These are phyloP conservation scores for Synergus laeviventris DNA, from an alignment of 2,888 invertebrate species.

Conservation along the genomic window DNA sequence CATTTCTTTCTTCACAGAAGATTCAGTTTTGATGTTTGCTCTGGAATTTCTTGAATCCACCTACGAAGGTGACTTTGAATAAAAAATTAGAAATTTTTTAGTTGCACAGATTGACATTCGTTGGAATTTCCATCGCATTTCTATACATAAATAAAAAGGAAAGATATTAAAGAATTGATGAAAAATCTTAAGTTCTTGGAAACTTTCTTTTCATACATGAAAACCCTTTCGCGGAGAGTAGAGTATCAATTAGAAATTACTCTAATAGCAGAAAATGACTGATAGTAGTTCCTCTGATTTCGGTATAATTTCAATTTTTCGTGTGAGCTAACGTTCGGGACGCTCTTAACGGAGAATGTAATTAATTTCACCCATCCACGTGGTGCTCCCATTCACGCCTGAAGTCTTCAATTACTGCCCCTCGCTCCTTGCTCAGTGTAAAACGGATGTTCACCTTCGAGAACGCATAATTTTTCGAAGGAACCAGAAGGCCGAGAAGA, in stretches of 20 bases:
- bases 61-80: neutral
- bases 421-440: constrained; percentile 54
- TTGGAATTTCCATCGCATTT: neutral
- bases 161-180: constrained; percentile 1
- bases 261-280: neutral
- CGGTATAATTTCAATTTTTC: constrained; percentile 23
- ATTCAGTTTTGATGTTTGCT: constrained; percentile 18
- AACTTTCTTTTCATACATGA: neutral
- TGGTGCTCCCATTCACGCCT: constrained; percentile 67
- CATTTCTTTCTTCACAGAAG: neutral
- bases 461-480: constrained; percentile 68
- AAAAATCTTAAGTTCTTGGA: neutral
- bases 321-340: neutral
- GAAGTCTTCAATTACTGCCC: constrained; percentile 66
- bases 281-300: constrained; percentile 1
- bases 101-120: too few species aligned
- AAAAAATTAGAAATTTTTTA: neutral
- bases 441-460: constrained; percentile 69
- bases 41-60: constrained; percentile 22
- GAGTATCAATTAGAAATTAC: constrained; percentile 14
- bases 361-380: constrained; percentile 68
- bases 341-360: constrained; percentile 48
- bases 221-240: neutral
- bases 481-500: constrained; percentile 54
- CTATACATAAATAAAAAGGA: neutral